A percentile compares a stretch with the other conserved stretches of the same genome.
phyloP scores from a whole-genome alignment of 2,113 vertebrate genomes.

The Camelus bactrianus region DNA sequence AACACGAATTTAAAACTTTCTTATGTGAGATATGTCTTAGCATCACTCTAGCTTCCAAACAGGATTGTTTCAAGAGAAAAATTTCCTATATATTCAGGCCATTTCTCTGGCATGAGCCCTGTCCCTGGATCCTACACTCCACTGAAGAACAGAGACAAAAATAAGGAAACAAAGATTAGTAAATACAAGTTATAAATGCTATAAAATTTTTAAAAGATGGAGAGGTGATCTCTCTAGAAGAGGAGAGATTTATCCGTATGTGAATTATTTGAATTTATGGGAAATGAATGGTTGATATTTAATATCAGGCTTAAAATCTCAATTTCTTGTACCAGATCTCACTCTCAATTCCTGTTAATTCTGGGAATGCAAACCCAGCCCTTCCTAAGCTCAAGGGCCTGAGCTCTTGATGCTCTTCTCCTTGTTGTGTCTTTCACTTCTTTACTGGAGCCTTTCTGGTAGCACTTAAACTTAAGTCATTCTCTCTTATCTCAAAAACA shows the following conservation, averaged over 20 bases:
- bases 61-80: not conserved
- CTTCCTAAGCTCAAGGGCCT: not conserved
- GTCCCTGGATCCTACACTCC: not conserved
- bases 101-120: not conserved
- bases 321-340: not conserved
- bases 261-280: not conserved
- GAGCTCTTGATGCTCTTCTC: not conserved
- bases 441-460: not conserved
- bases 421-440: not conserved
- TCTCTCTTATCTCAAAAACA: not conserved
- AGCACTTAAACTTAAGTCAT: not conserved
- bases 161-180: not conserved
- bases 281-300: not conserved
- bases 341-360: not conserved
- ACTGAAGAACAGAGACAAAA: conserved; percentile 4
- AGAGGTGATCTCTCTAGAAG: not conserved
- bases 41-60: not conserved
- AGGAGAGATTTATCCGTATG: not conserved
- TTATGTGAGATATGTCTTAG: not conserved
- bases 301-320: not conserved
- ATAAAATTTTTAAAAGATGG: not conserved
- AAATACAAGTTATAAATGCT: not conserved
- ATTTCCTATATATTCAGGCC: not conserved
- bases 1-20: conserved; percentile 19
- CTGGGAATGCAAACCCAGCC: not conserved